Evolutionary conservation across 2,888 invertebrate species (phyloP).

Genomic region (Ophioninae sp.): DNA sequence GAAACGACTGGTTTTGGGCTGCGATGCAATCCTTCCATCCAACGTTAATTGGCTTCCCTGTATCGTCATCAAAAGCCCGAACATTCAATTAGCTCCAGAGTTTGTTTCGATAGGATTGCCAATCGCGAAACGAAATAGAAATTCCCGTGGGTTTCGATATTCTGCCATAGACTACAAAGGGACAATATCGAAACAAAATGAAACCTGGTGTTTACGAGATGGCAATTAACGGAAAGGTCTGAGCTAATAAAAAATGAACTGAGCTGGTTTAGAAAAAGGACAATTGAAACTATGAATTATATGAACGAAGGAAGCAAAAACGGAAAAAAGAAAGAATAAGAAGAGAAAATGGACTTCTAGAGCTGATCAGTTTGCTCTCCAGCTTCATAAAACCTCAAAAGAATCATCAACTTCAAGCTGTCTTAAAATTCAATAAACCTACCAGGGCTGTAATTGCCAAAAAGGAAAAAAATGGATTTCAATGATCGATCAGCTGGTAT

Average conservation of each 20-base stretch:
- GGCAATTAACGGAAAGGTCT: not conserved
- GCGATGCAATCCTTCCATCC: not conserved
- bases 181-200: not conserved
- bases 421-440: no score
- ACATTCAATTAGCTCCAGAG: not conserved
- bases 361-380: no score
- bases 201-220: not conserved
- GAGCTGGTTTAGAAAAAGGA: not conserved
- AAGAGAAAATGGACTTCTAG: no score
- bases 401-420: no score
- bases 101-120: not conserved
- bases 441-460: no score
- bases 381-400: no score
- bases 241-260: not conserved
- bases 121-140: not conserved
- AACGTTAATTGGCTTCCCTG: not conserved
- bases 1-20: not conserved
- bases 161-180: not conserved
- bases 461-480: no score
- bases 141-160: not conserved
- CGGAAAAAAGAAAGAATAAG: no score
- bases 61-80: not conserved
- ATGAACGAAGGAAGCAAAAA: no score
- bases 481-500: no score
- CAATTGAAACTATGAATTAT: not conserved